Evolutionary conservation across 2,113 vertebrate species (phyloP), one percentile per base, ranked within the genome.

Genomic region (Nansenia antarctica): DNA sequence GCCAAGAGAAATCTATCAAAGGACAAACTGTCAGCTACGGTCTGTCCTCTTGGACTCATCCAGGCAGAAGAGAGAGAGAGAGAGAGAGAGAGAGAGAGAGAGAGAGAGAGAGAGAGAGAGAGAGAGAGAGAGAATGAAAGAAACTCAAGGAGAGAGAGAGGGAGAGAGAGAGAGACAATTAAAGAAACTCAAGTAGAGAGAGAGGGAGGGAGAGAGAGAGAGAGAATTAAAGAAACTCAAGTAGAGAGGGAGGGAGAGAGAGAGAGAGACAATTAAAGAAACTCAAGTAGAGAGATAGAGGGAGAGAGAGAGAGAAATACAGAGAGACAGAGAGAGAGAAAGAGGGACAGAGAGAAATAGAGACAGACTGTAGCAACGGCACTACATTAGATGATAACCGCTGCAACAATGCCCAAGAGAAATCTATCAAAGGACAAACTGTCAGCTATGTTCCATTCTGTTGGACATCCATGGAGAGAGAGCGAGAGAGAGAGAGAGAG

Each of bases 341-440:
- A n/a, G n/a, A n/a, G n/a, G n/a, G n/a, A 64, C 26, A 58, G 73
- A 71, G 37, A 42, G 58, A n/a, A 55, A 42, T 47, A 27, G 3
- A 32, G 18, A 15, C 1, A 57, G 52, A 60, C 11, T n/a, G n/a
- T n/a, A n/a, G n/a, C n/a, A 59, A 9, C 58, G 20, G 29, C 57
- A n/a, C 12, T 62, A 15, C 60, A 69, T 72, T 70, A 34, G 34
- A 72, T 20, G 54, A 52, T 34, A 67, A 70, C 31, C 26, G 30
- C 31, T 32, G 35, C 47, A 37, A 68, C 73, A 64, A 69, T 52
- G 20, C 70, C 70, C 62, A 54, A 67, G 54, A 60, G 72, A 67
- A 74, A 65, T 67, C 67, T 65, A 76, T 77, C 67, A 82, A 71
- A 78, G 55, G 52, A 63, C 77, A 72, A 31, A 75, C 58, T 69